These are phyloP conservation scores for Dreissena polymorpha DNA, from an alignment of 1,140 invertebrate genomes.

Conservation along the genomic window DNA sequence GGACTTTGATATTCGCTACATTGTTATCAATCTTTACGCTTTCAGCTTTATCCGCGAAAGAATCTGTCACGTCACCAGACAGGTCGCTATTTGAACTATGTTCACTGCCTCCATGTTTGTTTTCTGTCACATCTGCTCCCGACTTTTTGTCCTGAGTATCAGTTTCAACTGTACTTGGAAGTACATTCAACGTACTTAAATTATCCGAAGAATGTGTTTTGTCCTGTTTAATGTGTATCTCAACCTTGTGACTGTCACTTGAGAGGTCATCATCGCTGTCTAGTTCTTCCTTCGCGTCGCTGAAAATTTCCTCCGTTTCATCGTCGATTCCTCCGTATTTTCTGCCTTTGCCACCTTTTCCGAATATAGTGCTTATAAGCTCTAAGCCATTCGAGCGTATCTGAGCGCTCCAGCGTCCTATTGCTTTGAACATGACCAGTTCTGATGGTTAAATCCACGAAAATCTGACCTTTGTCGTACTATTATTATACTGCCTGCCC, in stretches of 20 bases:
- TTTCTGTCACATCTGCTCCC: not conserved
- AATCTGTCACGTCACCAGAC: not conserved
- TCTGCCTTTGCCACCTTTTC: constrained; percentile 21
- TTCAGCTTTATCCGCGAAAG: not conserved
- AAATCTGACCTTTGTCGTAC: no score
- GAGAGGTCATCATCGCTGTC: constrained; percentile 1
- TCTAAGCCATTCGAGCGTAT: constrained; percentile 3
- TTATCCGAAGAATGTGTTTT: not conserved
- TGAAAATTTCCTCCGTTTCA: constrained; percentile 38
- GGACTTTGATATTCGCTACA: not conserved
- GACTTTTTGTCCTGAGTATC: not conserved
- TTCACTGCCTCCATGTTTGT: not conserved
- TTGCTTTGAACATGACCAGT: constrained; percentile 28
- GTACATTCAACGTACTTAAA: no score
- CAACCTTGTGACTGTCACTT: not conserved
- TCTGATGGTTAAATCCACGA: no score
- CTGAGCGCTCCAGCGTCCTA: constrained; percentile 14
- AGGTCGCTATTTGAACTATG: not conserved
- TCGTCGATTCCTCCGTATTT: constrained; percentile 27
- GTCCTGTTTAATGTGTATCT: not conserved
- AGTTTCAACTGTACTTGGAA: not conserved
- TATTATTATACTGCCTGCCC: no score
- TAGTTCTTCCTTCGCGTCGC: constrained; percentile 29
- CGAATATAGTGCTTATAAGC: constrained; percentile 22
- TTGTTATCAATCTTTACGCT: not conserved